A percentile compares a stretch with the other conserved stretches of the same genome.
Evolutionary conservation across 2,113 vertebrate species (phyloP).

Genomic region (Mastomys natalensis): DNA sequence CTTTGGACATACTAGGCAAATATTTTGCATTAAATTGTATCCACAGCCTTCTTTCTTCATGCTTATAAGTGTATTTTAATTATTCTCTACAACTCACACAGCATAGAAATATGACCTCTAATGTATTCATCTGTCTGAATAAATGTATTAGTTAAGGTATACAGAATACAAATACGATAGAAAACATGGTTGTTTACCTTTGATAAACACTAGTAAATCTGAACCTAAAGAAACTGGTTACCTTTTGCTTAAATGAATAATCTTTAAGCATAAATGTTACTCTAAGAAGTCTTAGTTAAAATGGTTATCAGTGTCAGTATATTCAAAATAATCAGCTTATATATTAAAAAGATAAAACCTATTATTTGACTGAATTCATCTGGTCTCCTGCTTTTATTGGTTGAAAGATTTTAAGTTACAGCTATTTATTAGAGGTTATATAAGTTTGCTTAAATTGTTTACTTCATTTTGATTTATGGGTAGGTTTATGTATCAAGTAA

Average conservation of each 20-base stretch:
- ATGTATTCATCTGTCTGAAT: not conserved
- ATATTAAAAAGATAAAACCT: slow-evolving; percentile 12
- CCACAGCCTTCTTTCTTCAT: not conserved
- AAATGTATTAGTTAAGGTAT: slow-evolving; percentile 32
- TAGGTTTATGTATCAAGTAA: not conserved
- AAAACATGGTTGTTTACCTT: slow-evolving; percentile 16
- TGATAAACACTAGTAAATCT: slow-evolving; percentile 40
- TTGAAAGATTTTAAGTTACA: not conserved
- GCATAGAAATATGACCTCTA: slow-evolving; percentile 17
- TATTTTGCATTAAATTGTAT: too few species aligned
- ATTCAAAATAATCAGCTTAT: slow-evolving; percentile 38
- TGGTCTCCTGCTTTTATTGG: not conserved
- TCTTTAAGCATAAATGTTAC: slow-evolving; percentile 48
- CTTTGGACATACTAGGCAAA: not conserved
- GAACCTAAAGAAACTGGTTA: not conserved
- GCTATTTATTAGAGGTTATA: not conserved
- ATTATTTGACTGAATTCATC: slow-evolving; percentile 6
- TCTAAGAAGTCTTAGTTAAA: slow-evolving; percentile 39
- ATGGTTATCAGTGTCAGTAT: not conserved
- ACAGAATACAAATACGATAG: slow-evolving; percentile 24
- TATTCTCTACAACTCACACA: slow-evolving; percentile 1
- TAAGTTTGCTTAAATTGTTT: not conserved
- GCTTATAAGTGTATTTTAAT: not conserved
- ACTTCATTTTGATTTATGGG: not conserved
- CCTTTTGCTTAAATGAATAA: slow-evolving; percentile 26